These are phyloP conservation scores for Corythoichthys haematopterus DNA, from an alignment of 2,113 vertebrate species.

Conservation along the genomic window DNA sequence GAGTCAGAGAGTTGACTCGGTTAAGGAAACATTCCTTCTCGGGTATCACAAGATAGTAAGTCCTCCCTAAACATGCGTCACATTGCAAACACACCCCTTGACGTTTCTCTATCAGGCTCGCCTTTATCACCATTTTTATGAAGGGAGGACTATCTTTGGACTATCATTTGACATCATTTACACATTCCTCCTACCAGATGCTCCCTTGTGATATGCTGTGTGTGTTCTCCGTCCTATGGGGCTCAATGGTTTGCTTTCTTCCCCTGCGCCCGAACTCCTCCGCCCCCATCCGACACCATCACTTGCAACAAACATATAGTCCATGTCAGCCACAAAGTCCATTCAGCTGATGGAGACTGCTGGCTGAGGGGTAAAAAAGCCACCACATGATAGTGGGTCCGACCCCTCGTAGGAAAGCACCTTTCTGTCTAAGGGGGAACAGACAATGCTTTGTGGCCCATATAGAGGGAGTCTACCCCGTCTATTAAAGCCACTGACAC, in stretches of 20 bases:
- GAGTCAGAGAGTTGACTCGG: constrained; percentile 45
- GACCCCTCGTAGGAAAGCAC: constrained; percentile 67
- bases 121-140: constrained; percentile 60
- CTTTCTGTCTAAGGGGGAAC: constrained; percentile 60
- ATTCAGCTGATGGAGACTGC: constrained; percentile 64
- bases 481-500: constrained; percentile 71
- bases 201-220: constrained; percentile 71
- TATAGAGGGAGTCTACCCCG: constrained; percentile 66
- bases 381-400: constrained; percentile 69
- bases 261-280: constrained; percentile 35
- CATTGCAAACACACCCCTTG: constrained; percentile 48
- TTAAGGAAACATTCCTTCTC: constrained; percentile 57
- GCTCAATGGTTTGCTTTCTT: constrained; percentile 70
- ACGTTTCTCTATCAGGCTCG: constrained; percentile 47
- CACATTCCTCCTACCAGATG: constrained; percentile 72
- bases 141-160: constrained; percentile 67
- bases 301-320: constrained; percentile 63
- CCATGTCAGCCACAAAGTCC: constrained; percentile 62
- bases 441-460: constrained; percentile 74
- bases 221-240: constrained; percentile 52
- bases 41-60: constrained; percentile 46
- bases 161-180: constrained; percentile 72
- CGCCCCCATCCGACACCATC: constrained; percentile 17
- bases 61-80: constrained; percentile 34
- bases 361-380: constrained; percentile 55